Conservation (phyloP, 64 coral and sea anemone genomes). For the Stylophora pistillata region DNA sequence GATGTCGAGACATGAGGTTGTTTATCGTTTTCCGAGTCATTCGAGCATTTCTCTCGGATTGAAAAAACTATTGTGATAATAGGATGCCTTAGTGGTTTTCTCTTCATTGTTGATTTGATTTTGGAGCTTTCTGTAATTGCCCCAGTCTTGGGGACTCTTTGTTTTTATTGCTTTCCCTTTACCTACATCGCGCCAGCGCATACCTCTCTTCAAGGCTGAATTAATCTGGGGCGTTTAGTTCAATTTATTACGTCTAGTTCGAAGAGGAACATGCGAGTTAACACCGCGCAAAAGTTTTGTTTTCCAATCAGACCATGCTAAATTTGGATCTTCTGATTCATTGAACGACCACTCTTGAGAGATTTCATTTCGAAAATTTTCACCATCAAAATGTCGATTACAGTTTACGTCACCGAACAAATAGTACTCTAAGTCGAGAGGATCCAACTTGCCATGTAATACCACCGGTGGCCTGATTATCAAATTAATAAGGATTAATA, state of each 20-base stretch:
- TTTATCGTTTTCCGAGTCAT: too few species aligned
- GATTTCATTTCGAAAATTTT: background rate
- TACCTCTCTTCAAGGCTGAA: background rate
- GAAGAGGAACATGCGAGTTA: background rate
- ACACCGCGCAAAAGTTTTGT: background rate
- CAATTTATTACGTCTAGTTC: background rate
- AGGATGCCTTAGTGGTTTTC: too few species aligned
- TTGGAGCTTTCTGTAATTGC: too few species aligned
- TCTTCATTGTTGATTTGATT: constrained; percentile 5
- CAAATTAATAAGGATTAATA: too few species aligned
- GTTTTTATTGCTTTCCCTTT: background rate
- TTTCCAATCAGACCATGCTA: background rate
- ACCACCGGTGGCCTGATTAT: too few species aligned
- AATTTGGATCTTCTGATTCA: background rate
- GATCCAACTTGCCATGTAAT: too few species aligned
- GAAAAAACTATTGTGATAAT: too few species aligned
- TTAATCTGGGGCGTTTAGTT: background rate
- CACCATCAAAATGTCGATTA: background rate
- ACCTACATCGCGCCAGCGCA: background rate
- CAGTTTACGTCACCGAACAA: too few species aligned
- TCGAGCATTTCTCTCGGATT: too few species aligned
- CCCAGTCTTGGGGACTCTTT: background rate
- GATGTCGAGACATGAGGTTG: too few species aligned
- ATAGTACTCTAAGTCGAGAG: too few species aligned
- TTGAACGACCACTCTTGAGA: background rate